phyloP scores from a whole-genome alignment of 2,888 invertebrate genomes.

The Cheilosia pagana region DNA sequence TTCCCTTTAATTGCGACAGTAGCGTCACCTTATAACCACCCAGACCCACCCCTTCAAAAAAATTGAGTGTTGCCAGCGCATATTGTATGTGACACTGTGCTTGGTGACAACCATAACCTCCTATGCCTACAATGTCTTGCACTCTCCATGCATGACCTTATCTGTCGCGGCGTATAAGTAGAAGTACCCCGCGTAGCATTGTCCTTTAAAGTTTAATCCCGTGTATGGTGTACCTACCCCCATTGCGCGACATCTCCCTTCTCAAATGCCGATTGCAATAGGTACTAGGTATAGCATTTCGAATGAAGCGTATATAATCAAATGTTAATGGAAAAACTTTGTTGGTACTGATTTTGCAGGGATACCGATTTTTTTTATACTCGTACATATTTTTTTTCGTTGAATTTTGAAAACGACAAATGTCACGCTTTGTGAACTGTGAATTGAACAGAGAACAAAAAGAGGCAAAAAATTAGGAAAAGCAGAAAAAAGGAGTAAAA shows the following conservation, averaged over 20 bases:
- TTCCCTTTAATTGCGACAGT: too few relatives aligned
- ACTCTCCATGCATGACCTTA: too few relatives aligned
- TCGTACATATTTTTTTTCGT: background rate
- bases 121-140: too few relatives aligned
- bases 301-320: constrained; percentile 73
- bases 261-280: constrained; percentile 6
- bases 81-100: too few relatives aligned
- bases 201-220: background rate
- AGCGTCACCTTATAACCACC: too few relatives aligned
- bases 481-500: constrained; percentile 8
- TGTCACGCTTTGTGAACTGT: constrained; percentile 75
- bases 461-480: constrained; percentile 22
- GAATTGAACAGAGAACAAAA: constrained; percentile 63
- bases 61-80: too few relatives aligned
- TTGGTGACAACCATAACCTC: too few relatives aligned
- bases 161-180: too few relatives aligned
- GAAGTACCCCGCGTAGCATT: too few relatives aligned
- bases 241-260: background rate
- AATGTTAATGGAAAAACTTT: constrained; percentile 75
- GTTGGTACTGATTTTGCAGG: constrained; percentile 53
- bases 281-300: constrained; percentile 17
- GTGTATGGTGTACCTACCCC: background rate
- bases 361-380: constrained; percentile 17
- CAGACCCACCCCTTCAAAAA: too few relatives aligned
- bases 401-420: constrained; percentile 63